These are phyloP conservation scores for Aepyceros melampus DNA, from an alignment of 2,113 vertebrate species.

Conservation along the genomic window DNA sequence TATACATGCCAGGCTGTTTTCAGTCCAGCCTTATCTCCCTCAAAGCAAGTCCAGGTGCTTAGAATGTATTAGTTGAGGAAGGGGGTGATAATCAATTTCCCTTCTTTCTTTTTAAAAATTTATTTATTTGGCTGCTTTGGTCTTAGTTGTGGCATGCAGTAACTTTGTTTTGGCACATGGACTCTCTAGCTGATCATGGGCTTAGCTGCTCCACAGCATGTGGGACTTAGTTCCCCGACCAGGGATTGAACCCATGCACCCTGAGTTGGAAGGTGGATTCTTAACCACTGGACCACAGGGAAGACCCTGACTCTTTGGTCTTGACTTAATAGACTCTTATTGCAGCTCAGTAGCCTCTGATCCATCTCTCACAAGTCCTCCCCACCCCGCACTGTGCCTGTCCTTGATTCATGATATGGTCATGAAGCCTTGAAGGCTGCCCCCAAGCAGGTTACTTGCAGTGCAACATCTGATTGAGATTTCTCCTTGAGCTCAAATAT, in stretches of 20 bases:
- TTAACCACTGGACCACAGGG: background rate
- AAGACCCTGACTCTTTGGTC: background rate
- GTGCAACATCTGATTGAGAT: background rate
- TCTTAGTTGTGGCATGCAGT: background rate
- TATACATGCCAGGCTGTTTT: background rate
- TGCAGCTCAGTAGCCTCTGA: background rate
- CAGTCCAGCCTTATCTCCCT: background rate
- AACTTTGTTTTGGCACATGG: background rate
- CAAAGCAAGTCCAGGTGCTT: background rate
- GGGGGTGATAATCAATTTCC: background rate
- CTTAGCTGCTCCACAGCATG: background rate
- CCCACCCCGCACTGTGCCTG: background rate
- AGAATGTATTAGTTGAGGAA: background rate
- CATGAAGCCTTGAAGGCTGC: background rate
- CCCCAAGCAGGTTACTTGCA: background rate
- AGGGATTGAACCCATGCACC: background rate
- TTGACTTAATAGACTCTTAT: background rate
- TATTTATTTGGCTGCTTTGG: background rate
- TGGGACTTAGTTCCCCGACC: background rate
- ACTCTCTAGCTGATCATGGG: background rate
- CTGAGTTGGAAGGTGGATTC: background rate
- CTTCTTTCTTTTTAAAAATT: background rate
- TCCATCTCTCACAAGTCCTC: background rate
- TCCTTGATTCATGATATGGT: background rate
- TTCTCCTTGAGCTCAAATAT: background rate